phyloP scores from a whole-genome alignment of 2,113 vertebrate genomes.

The Datnioides undecimradiatus region DNA sequence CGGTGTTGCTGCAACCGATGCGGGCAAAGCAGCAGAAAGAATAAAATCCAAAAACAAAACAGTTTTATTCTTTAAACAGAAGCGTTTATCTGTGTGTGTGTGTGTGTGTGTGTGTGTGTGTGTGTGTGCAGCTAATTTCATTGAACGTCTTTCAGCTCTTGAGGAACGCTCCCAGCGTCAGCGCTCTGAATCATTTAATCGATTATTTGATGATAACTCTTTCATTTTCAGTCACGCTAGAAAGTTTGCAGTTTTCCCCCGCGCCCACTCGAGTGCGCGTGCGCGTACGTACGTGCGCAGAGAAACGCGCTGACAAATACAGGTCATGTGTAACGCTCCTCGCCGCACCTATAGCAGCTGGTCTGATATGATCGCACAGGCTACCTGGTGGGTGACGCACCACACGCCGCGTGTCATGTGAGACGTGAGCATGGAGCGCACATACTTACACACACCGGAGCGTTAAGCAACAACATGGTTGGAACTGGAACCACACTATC shows the following conservation, averaged over 20 bases:
- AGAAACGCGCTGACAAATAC: constrained; percentile 16
- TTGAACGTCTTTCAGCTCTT: background rate
- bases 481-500: background rate
- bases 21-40: background rate
- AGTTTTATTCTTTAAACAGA: background rate
- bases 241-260: background rate
- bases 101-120: no score
- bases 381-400: constrained; percentile 43
- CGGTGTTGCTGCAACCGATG: background rate
- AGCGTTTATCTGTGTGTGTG: no score
- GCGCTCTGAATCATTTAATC: background rate
- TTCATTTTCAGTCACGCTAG: background rate
- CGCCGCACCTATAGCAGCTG: constrained; percentile 51
- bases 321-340: constrained; percentile 50
- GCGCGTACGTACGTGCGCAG: background rate
- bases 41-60: background rate
- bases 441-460: background rate
- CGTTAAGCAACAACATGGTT: background rate
- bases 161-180: background rate
- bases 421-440: constrained; percentile 9
- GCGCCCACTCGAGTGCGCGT: no score
- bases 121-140: background rate
- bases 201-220: background rate
- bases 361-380: constrained; percentile 22
- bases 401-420: constrained; percentile 35